phyloP scores from a whole-genome alignment of 1,140 invertebrate species.

The Chrysomallon squamiferum region DNA sequence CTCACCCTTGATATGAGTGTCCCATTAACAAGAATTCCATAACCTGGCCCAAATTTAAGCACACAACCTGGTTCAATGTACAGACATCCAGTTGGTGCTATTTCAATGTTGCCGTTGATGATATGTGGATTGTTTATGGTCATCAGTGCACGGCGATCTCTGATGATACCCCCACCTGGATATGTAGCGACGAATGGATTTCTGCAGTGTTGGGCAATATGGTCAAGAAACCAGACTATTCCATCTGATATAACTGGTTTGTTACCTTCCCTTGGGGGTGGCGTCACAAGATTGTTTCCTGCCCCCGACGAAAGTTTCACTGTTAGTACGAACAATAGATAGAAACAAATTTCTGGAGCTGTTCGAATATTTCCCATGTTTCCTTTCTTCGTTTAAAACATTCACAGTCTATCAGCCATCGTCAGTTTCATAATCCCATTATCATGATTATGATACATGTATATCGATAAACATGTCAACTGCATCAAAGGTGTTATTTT shows the following conservation, averaged over 20 bases:
- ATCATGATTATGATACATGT: too few relatives aligned
- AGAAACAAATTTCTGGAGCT: too few relatives aligned
- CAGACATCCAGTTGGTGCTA: slow-evolving; percentile 63
- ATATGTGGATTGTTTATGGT: slow-evolving; percentile 41
- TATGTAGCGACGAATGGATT: slow-evolving; percentile 36
- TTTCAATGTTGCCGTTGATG: slow-evolving; percentile 50
- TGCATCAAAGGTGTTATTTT: too few relatives aligned
- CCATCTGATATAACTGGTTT: slow-evolving; percentile 44
- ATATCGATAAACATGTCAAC: too few relatives aligned
- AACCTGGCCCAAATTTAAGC: slow-evolving; percentile 84
- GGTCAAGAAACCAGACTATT: slow-evolving; percentile 42
- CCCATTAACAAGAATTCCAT: slow-evolving; percentile 89
- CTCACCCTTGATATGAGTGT: slow-evolving; percentile 85
- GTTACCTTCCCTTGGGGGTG: slow-evolving; percentile 38
- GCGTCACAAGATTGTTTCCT: slow-evolving; percentile 1
- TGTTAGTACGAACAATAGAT: neutral
- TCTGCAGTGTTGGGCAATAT: slow-evolving; percentile 38
- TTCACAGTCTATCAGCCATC: too few relatives aligned
- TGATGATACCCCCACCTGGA: slow-evolving; percentile 34
- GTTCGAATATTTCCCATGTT: too few relatives aligned
- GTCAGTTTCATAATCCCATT: too few relatives aligned
- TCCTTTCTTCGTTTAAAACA: too few relatives aligned
- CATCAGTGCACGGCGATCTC: slow-evolving; percentile 39
- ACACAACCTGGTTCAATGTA: slow-evolving; percentile 85
- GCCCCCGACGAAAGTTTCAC: neutral